A percentile compares a stretch with the other conserved stretches of the same genome.
Conservation (phyloP, 2,113 vertebrate genomes). For the Passer domesticus region DNA sequence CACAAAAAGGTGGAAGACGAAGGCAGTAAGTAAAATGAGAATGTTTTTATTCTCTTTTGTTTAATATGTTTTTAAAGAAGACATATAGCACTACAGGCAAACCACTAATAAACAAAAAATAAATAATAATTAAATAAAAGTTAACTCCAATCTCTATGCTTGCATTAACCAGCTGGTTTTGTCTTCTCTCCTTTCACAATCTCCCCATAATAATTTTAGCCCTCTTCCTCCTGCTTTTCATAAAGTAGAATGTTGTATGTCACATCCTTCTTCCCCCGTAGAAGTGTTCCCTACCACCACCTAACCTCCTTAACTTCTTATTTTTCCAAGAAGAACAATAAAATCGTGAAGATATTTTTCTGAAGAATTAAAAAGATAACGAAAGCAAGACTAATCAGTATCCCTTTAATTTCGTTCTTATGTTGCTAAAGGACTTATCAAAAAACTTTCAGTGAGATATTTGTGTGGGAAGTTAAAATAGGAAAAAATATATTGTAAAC, state of each 20-base stretch:
- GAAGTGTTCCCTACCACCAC: background rate
- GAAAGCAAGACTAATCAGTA: background rate
- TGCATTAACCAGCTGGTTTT: constrained; percentile 12
- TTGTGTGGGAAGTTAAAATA: background rate
- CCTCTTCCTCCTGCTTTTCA: background rate
- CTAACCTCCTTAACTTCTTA: background rate
- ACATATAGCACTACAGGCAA: background rate
- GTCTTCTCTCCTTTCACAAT: constrained; percentile 3
- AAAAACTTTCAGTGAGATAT: background rate
- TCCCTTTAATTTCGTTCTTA: background rate
- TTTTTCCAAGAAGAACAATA: background rate
- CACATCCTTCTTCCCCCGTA: background rate
- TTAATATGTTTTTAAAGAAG: background rate
- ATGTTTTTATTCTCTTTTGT: background rate
- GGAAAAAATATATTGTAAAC: background rate
- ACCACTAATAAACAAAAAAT: background rate
- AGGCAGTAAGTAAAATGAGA: background rate
- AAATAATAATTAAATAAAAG: background rate
- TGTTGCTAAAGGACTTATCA: background rate
- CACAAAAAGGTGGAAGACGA: background rate
- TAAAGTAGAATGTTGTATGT: background rate
- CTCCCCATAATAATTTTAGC: background rate
- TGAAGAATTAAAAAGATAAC: background rate
- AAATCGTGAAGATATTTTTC: background rate
- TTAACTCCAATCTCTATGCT: background rate